These are phyloP conservation scores for Polydesmus complanatus DNA, from an alignment of 2,888 invertebrate genomes.

Conservation along the genomic window DNA sequence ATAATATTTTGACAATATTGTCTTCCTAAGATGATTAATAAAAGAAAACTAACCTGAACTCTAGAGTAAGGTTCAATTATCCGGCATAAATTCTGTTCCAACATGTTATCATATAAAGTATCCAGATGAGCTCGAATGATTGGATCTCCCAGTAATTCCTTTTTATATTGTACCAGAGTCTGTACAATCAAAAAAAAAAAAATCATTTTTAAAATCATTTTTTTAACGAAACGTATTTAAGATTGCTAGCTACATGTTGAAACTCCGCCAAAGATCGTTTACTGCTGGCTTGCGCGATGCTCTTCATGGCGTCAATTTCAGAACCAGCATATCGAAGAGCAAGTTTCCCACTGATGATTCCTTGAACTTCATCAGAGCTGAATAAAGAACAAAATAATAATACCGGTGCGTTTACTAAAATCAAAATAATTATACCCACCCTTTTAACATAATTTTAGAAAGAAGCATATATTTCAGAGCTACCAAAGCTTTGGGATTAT, in stretches of 20 bases:
- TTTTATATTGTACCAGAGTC: slow-evolving; percentile 69
- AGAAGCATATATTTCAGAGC: slow-evolving; percentile 99
- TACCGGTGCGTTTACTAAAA: not conserved
- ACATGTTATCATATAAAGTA: slow-evolving; percentile 92
- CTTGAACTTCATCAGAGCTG: slow-evolving; percentile 88
- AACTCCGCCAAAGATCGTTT: slow-evolving; percentile 95
- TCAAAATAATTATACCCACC: slow-evolving; percentile 29
- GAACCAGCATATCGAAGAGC: slow-evolving; percentile 91
- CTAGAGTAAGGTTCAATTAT: slow-evolving; percentile 97
- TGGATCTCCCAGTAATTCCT: slow-evolving; percentile 84
- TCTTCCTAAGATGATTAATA: no score
- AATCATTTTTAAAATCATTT: no score
- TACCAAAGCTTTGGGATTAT: slow-evolving; percentile 75
- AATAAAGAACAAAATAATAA: slow-evolving; percentile 17
- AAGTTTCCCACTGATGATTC: slow-evolving; percentile 89
- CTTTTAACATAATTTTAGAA: slow-evolving; percentile 93
- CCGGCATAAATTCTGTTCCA: slow-evolving; percentile 96
- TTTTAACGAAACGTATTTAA: no score
- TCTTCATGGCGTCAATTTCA: slow-evolving; percentile 95
- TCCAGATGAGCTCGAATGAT: slow-evolving; percentile 94
- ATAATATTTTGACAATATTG: not conserved
- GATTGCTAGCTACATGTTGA: slow-evolving; percentile 49
- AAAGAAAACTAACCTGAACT: slow-evolving; percentile 51
- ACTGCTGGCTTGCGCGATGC: slow-evolving; percentile 89
- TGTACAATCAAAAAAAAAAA: no score